Evolutionary conservation across 2,113 vertebrate genomes (phyloP), one percentile per base, ranked within the genome.

Genomic region (Pseudonaja textilis): DNA sequence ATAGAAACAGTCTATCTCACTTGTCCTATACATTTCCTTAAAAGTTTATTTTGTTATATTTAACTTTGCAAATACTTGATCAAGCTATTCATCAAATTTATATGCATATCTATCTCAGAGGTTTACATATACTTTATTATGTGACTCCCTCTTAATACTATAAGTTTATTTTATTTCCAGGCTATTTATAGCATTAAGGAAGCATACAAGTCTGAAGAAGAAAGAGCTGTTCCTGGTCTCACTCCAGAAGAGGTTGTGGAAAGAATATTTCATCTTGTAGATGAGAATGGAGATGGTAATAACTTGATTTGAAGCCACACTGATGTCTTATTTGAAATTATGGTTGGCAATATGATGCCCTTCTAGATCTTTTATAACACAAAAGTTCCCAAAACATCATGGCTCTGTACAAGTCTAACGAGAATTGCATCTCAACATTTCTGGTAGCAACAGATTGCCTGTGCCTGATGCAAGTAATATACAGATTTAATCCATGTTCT

Each of bases 211-310:
- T 96, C 97, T 0, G 98, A 99, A n/a, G 95, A 97, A 89, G 95
- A 96, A 50, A 97, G 98, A 85, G 97, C 98, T 18, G 97, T 97
- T 85, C 98, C 98, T 7, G 90, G 98, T 93, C 98, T 99, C 91
- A 98, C 98, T 0, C 99, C 99, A 0, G 99, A 99, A 96, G 98
- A 99, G 97, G 99, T 99, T 52, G 99, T 99, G 95, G 99, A 99
- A 95, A 98, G 99, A 95, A 99, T 99, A 98, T 99, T 99, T 94
- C 98, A 98, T 94, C 95, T 99, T 94, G 98, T 99, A 97, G 99
- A 99, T 95, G 99, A 99, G 96, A 99, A 99, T 0, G 98, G 99
- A 96, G 99, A 99, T 54, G 99, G 99, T 99, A 96, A 97, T 97
- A 94, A 96, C 42, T 0, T 14, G 1, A 59, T 20, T 89, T 52